phyloP scores from a whole-genome alignment of 2,797 vertebrate genomes.

The Sebastes dallii region DNA sequence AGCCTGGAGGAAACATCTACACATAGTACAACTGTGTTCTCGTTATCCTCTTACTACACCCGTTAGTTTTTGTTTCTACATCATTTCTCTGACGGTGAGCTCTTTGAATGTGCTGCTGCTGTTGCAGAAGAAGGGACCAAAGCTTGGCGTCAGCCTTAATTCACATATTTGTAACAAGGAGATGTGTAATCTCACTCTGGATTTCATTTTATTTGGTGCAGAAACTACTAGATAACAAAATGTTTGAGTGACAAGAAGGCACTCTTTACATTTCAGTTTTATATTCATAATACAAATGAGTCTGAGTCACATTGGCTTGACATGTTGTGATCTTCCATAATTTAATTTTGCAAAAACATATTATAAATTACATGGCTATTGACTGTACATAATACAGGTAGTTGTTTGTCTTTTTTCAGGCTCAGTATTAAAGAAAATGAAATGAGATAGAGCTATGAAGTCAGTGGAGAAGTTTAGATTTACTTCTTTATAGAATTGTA shows the following conservation, averaged over 20 bases:
- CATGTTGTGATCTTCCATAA: slow-evolving; percentile 17
- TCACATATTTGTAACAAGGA: slow-evolving; percentile 29
- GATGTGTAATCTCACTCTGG: neutral
- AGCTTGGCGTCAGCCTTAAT: slow-evolving; percentile 44
- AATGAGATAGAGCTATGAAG: neutral
- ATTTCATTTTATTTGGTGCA: neutral
- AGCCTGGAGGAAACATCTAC: neutral
- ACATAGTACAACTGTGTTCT: neutral
- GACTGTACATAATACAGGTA: slow-evolving; percentile 31
- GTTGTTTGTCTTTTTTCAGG: slow-evolving; percentile 19
- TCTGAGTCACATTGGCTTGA: neutral
- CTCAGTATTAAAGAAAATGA: neutral
- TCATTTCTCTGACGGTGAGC: neutral
- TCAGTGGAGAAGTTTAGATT: neutral
- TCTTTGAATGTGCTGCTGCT: slow-evolving; percentile 21
- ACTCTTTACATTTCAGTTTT: neutral
- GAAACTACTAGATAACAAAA: neutral
- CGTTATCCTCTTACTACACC: neutral
- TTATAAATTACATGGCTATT: slow-evolving; percentile 3
- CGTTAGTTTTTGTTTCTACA: neutral
- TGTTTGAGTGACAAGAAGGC: slow-evolving; percentile 1
- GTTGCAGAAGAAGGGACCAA: slow-evolving; percentile 24
- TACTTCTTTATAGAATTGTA: slow-evolving; percentile 10
- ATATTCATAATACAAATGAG: slow-evolving; percentile 7
- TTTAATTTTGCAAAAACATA: slow-evolving; percentile 19